phyloP scores from a whole-genome alignment of 2,113 vertebrate species.

The Hemicordylus capensis region DNA sequence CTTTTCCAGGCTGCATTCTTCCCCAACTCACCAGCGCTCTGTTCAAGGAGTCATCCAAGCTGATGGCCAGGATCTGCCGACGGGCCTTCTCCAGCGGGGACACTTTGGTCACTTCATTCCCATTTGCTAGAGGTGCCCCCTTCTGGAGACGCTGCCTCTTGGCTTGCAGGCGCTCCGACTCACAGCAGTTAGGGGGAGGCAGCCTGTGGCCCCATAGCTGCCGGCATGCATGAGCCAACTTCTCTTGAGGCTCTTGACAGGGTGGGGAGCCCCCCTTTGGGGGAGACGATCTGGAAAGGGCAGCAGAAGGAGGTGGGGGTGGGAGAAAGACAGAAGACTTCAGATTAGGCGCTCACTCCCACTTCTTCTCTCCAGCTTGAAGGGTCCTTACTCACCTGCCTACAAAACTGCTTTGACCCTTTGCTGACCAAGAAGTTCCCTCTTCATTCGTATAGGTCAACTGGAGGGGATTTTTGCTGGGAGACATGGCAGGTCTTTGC shows the following conservation, averaged over 20 bases:
- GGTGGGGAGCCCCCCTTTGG: neutral
- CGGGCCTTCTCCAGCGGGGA: constrained; percentile 61
- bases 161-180: constrained; percentile 26
- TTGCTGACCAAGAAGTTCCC: neutral
- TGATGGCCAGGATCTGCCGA: constrained; percentile 55
- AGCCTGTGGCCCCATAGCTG: neutral
- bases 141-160: constrained; percentile 10
- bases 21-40: neutral
- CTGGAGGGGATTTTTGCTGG: neutral
- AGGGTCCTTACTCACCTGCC: neutral
- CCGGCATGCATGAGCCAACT: neutral
- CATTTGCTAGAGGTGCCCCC: constrained; percentile 2
- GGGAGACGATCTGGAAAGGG: neutral
- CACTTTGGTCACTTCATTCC: constrained; percentile 20
- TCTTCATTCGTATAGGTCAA: neutral
- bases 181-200: neutral
- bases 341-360: neutral
- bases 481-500: neutral
- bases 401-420: neutral
- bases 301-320: neutral
- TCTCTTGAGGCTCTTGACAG: neutral
- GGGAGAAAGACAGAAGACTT: neutral
- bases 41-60: constrained; percentile 54
- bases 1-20: too few species aligned
- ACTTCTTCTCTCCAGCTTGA: neutral